Evolutionary conservation across 2,113 vertebrate species (phyloP).

Genomic region (Indicator maculatus): DNA sequence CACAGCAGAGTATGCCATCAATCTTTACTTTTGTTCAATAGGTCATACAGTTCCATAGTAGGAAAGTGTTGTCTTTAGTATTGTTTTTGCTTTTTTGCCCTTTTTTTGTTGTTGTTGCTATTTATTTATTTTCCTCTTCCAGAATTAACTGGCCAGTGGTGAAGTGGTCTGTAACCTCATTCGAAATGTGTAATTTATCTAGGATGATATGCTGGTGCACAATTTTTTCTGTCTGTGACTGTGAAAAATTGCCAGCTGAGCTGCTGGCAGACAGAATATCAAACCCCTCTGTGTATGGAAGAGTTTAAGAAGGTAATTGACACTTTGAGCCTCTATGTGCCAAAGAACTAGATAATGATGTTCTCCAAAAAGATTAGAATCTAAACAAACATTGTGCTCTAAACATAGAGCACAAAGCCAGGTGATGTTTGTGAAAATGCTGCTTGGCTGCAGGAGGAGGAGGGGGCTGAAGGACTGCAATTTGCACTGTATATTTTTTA

Average conservation of each 20-base stretch:
- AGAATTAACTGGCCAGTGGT: background rate
- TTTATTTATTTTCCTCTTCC: background rate
- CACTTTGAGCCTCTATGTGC: constrained; percentile 68
- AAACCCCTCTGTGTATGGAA: constrained; percentile 39
- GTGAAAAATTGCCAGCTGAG: constrained; percentile 52
- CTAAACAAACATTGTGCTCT: constrained; percentile 77
- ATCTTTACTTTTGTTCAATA: background rate
- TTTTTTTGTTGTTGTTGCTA: background rate
- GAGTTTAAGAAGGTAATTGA: constrained; percentile 73
- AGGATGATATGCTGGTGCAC: constrained; percentile 30
- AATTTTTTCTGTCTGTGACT: constrained; percentile 57
- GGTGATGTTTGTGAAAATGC: constrained; percentile 74
- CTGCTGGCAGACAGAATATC: constrained; percentile 50
- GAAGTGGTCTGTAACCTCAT: constrained; percentile 28
- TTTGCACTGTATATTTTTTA: constrained; percentile 74
- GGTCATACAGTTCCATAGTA: background rate
- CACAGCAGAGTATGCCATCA: background rate
- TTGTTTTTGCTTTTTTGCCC: background rate
- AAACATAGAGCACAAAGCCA: constrained; percentile 71
- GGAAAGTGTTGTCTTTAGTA: background rate
- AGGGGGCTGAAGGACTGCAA: constrained; percentile 33
- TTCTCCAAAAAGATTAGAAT: constrained; percentile 72
- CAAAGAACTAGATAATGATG: constrained; percentile 70
- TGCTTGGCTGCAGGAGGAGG: constrained; percentile 36
- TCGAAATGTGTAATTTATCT: constrained; percentile 56